Evolutionary conservation across 2,888 invertebrate species (phyloP).

Genomic region (Brenthis daphne): DNA sequence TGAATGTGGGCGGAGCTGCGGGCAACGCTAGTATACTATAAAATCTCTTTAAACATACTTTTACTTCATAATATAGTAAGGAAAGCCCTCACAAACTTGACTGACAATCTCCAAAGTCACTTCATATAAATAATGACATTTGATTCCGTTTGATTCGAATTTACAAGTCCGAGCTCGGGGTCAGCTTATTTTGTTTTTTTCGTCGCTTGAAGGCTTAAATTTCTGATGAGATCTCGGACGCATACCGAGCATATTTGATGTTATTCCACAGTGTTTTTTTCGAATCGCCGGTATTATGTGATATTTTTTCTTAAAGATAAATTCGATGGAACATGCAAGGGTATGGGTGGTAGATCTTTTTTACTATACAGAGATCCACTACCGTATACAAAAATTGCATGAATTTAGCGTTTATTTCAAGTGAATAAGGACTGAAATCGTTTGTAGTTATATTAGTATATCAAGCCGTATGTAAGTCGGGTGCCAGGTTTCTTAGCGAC

Average conservation of each 20-base stretch:
- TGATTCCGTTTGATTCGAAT: slow-evolving; percentile 78
- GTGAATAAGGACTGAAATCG: slow-evolving; percentile 17
- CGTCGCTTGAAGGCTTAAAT: slow-evolving; percentile 74
- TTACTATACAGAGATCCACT: slow-evolving; percentile 31
- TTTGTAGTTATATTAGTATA: slow-evolving; percentile 8
- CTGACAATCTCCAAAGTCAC: slow-evolving; percentile 43
- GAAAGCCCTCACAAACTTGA: slow-evolving; percentile 1
- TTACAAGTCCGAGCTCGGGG: slow-evolving; percentile 72
- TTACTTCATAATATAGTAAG: neutral
- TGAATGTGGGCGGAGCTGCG: too few species aligned
- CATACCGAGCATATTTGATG: slow-evolving; percentile 80
- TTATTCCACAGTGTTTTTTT: slow-evolving; percentile 59
- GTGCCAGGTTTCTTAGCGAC: slow-evolving; percentile 44
- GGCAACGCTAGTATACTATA: neutral
- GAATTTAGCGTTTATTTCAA: slow-evolving; percentile 20
- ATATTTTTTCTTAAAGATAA: slow-evolving; percentile 62
- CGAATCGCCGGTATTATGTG: slow-evolving; percentile 44
- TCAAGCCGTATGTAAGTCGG: slow-evolving; percentile 34
- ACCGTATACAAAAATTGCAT: slow-evolving; percentile 11
- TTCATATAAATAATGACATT: slow-evolving; percentile 69
- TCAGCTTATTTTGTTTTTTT: slow-evolving; percentile 61
- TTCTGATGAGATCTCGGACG: slow-evolving; percentile 78
- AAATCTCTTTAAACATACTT: neutral
- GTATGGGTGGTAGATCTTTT: slow-evolving; percentile 40
- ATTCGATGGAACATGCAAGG: slow-evolving; percentile 52